Evolutionary conservation across 2,113 vertebrate genomes (phyloP), one percentile per base, ranked within the genome.

Genomic region (Tupaia tana): DNA sequence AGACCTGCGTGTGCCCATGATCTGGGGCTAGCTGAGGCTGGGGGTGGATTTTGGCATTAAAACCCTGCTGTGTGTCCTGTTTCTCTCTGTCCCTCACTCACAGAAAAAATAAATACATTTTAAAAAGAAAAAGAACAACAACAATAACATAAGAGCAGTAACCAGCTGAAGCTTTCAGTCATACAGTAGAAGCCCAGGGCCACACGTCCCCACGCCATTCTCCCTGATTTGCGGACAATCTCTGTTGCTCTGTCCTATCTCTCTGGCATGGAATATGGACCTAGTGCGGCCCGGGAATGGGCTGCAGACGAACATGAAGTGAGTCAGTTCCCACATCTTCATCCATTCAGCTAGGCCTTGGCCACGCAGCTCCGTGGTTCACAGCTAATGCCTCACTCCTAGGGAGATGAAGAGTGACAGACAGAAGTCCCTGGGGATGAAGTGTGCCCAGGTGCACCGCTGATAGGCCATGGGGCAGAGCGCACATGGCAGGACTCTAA

Each of bases 361-460:
- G 43, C 15, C 1, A 25, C 16, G 24, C 0, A 3, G 29, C 19
- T 81, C 25, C 9, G 6, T 14, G 78, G 56, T 7, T n/a, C 24
- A 59, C 22, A 18, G 25, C 14, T 29, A 31, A 58, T 9, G 2
- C 27, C 13, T 54, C 6, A 6, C 11, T 34, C 34, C 52, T 81
- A 19, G 16, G 54, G 54, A 79, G 66, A 73, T 20, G 29, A 20
- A 11, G 1, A 25, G 15, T 63, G 27, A 56, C 5, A 20, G 19
- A n/a, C 4, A 93, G 67, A 69, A 81, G 85, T 34, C 6, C 6
- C 10, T n/a, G 29, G 24, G 25, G 56, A 66, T 58, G 64, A 9
- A 29, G 8, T 19, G 43, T 15, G 6, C 25, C 54, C 27, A 63
- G 64, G 11, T 10, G 29, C 2, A 43, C 27, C 0, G 0, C 0